These are phyloP conservation scores for Spea hammondii DNA, from an alignment of 2,797 vertebrate species.

Conservation along the genomic window DNA sequence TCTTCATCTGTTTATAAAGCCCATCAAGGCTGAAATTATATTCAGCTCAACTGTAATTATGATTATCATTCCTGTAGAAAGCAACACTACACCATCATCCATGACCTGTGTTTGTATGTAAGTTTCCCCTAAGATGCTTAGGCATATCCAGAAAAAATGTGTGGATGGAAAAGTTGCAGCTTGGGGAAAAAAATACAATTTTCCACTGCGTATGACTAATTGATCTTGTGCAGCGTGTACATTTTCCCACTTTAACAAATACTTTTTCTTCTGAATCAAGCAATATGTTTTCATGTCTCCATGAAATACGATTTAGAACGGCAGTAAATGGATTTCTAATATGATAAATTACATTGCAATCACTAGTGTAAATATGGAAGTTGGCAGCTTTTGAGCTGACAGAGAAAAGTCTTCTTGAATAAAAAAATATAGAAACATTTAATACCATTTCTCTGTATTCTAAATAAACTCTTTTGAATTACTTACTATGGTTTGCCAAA, in stretches of 20 bases:
- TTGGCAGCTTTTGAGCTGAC: slow-evolving; percentile 23
- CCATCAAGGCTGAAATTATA: no score
- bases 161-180: slow-evolving; percentile 15
- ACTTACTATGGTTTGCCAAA: no score
- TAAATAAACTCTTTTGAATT: no score
- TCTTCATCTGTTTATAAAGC: no score
- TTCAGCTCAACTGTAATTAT: no score
- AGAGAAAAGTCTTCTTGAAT: not conserved
- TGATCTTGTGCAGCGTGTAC: slow-evolving; percentile 44
- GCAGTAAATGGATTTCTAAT: slow-evolving; percentile 46
- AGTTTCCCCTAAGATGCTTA: not conserved
- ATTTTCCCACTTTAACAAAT: slow-evolving; percentile 40
- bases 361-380: slow-evolving; percentile 40
- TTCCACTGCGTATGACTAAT: slow-evolving; percentile 35
- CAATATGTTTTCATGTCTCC: slow-evolving; percentile 45
- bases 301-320: slow-evolving; percentile 38
- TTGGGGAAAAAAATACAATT: slow-evolving; percentile 23
- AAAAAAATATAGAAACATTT: not conserved
- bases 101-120: no score
- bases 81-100: no score
- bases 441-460: no score
- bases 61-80: no score
- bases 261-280: slow-evolving; percentile 27
- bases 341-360: slow-evolving; percentile 49
- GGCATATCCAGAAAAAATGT: not conserved